Evolutionary conservation across 2,797 vertebrate genomes (phyloP), one percentile per base, ranked within the genome.

Genomic region (Thamnophis elegans): DNA sequence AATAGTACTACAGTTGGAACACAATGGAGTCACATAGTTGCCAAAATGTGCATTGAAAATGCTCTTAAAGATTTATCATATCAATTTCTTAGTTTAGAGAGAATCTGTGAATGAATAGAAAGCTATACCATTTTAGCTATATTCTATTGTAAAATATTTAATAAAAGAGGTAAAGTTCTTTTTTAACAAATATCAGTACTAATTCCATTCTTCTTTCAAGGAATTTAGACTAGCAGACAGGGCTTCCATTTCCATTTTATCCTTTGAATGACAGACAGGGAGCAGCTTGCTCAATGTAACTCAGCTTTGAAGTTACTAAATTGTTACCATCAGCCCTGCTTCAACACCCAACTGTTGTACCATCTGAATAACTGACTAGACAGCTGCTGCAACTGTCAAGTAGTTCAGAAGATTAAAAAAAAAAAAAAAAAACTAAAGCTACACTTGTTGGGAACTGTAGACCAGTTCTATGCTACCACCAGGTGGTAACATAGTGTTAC

Each of bases 321-420:
- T 28, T 56, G 58, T 65, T 20, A 26, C 32, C 28, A 86, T 25
- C 36, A 92, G 62, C 26, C 60, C 82, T 51, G 36, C n/a, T 62
- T 53, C 56, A 62, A 82, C 42, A 60, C 8, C 13, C 58, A 87
- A 85, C 47, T 86, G 56, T 16, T 55, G 59, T 9, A 73, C 36
- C 12, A 6, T 82, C 68, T 73, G 60, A 87, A 53, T 47, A 87
- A 59, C 36, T 36, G 59, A 22, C 20, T 5, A 86, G 25, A 59
- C 92, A 92, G 85, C 59, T 87, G 85, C 20, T 53, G 26, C 85
- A 88, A 78, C 85, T 60, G 42, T 92, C 89, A 90, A 87, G 78
- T 36, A n/a, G 3, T 53, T 78, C 28, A 28, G 53, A 36, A 54
- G 51, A 22, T 68, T 11, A 3, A 51, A 73, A 82, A 87, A 11